These are phyloP conservation scores for Dinoponera quadriceps DNA, from an alignment of 1,140 invertebrate species.

Conservation along the genomic window DNA sequence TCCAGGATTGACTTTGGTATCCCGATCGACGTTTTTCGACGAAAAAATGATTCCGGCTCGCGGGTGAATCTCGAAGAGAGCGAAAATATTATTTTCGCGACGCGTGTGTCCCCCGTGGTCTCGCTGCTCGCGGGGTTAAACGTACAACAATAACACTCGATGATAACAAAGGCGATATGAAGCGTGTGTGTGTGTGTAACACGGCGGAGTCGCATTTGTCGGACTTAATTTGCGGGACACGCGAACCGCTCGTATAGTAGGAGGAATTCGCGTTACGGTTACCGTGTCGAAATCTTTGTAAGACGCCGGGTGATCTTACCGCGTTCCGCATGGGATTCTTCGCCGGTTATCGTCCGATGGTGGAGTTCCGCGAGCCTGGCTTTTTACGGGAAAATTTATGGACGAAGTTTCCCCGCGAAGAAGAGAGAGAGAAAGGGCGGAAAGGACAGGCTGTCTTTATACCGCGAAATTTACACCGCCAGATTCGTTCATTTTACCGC, in stretches of 20 bases:
- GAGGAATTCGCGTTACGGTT: slow-evolving; percentile 34
- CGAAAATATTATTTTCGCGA: slow-evolving; percentile 30
- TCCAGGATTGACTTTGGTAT: no score
- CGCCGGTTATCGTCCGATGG: background rate
- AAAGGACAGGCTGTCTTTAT: background rate
- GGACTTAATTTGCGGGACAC: slow-evolving; percentile 32
- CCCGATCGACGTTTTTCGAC: no score
- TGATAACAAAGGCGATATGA: slow-evolving; percentile 43
- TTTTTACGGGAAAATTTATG: slow-evolving; percentile 13
- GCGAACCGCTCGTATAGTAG: slow-evolving; percentile 37
- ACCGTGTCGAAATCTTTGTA: slow-evolving; percentile 32
- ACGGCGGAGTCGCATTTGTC: slow-evolving; percentile 46
- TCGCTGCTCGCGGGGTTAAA: slow-evolving; percentile 18
- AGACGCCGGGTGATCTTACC: no score
- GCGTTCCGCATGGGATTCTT: background rate
- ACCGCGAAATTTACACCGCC: slow-evolving; percentile 10
- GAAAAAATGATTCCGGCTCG: no score
- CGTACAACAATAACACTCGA: slow-evolving; percentile 37
- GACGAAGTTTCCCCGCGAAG: slow-evolving; percentile 9
- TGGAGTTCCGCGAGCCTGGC: background rate
- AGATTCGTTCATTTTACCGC: slow-evolving; percentile 4
- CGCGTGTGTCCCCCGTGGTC: background rate
- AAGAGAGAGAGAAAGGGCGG: no score
- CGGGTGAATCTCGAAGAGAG: background rate
- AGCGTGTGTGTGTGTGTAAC: background rate